Evolutionary conservation across 2,888 invertebrate genomes (phyloP).

Genomic region (Lycia hirtaria): DNA sequence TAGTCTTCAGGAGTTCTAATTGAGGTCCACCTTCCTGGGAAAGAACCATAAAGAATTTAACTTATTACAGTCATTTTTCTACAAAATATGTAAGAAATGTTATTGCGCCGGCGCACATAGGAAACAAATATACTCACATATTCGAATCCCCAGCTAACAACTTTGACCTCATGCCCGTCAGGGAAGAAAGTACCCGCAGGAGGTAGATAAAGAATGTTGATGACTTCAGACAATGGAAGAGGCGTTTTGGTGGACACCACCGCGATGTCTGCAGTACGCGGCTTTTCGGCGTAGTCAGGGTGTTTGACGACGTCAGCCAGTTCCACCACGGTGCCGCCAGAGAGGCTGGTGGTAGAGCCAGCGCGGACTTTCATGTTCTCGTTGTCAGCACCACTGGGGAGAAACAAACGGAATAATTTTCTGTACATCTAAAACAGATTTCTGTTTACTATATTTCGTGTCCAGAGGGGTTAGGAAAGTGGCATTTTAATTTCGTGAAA

Average conservation of each 20-base stretch:
- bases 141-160: slow-evolving; percentile 70
- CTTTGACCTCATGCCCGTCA: slow-evolving; percentile 49
- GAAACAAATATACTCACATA: slow-evolving; percentile 57
- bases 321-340: slow-evolving; percentile 51
- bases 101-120: too few species aligned
- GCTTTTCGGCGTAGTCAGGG: slow-evolving; percentile 51
- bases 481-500: too few species aligned
- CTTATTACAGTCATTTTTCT: too few species aligned
- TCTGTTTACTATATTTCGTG: too few species aligned
- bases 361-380: slow-evolving; percentile 56
- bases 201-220: slow-evolving; percentile 58
- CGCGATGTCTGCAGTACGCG: slow-evolving; percentile 57
- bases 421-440: too few species aligned
- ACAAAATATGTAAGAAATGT: too few species aligned
- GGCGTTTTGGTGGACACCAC: slow-evolving; percentile 44
- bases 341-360: slow-evolving; percentile 61
- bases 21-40: slow-evolving; percentile 54
- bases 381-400: slow-evolving; percentile 52
- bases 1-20: slow-evolving; percentile 50
- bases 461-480: too few species aligned
- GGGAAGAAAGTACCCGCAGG: slow-evolving; percentile 49
- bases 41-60: background rate
- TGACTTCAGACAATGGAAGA: slow-evolving; percentile 46
- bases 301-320: slow-evolving; percentile 49
- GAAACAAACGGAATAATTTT: too few species aligned